phyloP scores from a whole-genome alignment of 2,888 invertebrate species.

The Pyrochroa serraticornis region DNA sequence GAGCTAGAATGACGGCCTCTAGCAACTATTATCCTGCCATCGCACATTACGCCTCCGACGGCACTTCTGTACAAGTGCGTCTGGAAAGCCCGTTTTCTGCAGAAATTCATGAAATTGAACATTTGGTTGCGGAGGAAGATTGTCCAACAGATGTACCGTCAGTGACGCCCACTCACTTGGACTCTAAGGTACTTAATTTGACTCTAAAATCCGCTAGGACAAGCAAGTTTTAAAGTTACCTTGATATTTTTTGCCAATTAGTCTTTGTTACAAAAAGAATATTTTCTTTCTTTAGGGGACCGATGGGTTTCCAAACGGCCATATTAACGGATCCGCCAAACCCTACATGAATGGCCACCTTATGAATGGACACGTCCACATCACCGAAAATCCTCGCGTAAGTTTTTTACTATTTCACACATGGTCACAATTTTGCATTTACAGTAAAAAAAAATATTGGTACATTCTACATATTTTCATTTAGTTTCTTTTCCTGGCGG shows the following conservation, averaged over 20 bases:
- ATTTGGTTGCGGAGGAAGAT: conserved; percentile 48
- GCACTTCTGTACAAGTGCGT: conserved; percentile 44
- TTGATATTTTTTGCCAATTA: no score
- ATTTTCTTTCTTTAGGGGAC: conserved; percentile 45
- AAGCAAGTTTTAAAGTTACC: neutral
- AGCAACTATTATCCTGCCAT: conserved; percentile 46
- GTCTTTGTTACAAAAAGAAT: neutral
- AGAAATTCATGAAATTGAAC: conserved; percentile 55
- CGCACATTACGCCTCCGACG: conserved; percentile 43
- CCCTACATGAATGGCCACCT: conserved; percentile 60
- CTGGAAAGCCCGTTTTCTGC: conserved; percentile 45
- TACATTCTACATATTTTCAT: conserved; percentile 1
- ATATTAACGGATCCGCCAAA: conserved; percentile 60
- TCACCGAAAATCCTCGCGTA: conserved; percentile 74
- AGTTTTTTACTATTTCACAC: no score
- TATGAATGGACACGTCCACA: conserved; percentile 66
- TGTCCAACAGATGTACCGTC: conserved; percentile 52
- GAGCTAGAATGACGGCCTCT: conserved; percentile 42
- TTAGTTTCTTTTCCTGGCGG: conserved; percentile 6
- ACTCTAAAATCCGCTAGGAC: neutral
- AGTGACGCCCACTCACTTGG: conserved; percentile 55
- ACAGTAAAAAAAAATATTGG: no score
- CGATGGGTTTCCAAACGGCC: conserved; percentile 61
- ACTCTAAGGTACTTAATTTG: conserved; percentile 61
- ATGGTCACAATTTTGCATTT: no score